Conservation (phyloP, 2,113 vertebrate species). For the Alectura lathami region DNA sequence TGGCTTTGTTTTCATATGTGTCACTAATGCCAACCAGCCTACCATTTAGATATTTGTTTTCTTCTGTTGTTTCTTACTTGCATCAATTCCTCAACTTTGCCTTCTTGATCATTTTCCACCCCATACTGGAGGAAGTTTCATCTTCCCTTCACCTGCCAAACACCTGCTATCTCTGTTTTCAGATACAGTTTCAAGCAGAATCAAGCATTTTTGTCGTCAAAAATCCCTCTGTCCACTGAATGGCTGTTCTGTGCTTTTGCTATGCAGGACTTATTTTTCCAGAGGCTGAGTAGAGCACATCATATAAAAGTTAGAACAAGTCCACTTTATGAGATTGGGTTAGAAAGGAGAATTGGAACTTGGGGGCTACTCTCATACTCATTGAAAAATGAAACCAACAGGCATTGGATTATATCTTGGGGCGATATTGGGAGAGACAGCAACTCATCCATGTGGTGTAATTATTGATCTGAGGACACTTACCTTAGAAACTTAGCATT, state of each 20-base stretch:
- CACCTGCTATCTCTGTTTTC: not conserved
- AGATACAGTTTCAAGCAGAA: not conserved
- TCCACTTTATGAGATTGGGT: not conserved
- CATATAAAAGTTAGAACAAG: not conserved
- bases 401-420: not conserved
- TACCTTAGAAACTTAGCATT: not conserved
- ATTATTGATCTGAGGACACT: not conserved
- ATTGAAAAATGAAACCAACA: not conserved
- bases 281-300: not conserved
- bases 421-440: not conserved
- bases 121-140: not conserved
- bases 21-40: not conserved
- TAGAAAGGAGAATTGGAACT: not conserved
- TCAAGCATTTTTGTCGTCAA: not conserved
- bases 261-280: not conserved
- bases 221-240: not conserved
- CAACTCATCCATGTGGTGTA: not conserved
- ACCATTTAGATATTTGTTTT: accelerated
- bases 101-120: not conserved
- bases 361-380: accelerated
- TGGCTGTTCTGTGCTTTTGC: not conserved
- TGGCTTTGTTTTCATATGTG: not conserved
- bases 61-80: not conserved
- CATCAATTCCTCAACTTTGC: not conserved
- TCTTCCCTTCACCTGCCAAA: not conserved